A percentile compares a stretch with the other conserved stretches of the same genome.
These are phyloP conservation scores for Orcinus orca DNA, from an alignment of 2,113 vertebrate species.

Conservation along the genomic window DNA sequence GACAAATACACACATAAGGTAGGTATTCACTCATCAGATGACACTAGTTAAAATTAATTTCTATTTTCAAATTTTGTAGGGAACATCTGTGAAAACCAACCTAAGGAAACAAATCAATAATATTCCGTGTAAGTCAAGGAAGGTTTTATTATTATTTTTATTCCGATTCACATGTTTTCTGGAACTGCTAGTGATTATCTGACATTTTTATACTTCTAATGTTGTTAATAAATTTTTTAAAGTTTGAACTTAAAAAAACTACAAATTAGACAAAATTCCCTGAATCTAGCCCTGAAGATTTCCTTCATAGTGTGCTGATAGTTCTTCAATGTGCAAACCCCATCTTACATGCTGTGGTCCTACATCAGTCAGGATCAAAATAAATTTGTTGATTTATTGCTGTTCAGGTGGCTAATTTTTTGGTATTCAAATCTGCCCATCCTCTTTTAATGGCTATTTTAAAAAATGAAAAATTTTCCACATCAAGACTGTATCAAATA, in stretches of 20 bases:
- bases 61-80: constrained; percentile 64
- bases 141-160: neutral
- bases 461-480: neutral
- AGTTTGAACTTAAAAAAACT: neutral
- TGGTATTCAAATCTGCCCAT: neutral
- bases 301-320: neutral
- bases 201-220: neutral
- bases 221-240: neutral
- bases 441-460: neutral
- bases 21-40: constrained; percentile 72
- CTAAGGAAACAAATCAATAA: constrained; percentile 48
- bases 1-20: constrained; percentile 62
- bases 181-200: neutral
- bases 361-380: neutral
- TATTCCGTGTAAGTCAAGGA: neutral
- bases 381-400: neutral
- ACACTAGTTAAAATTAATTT: constrained; percentile 76
- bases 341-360: no score
- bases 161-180: constrained; percentile 7
- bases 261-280: neutral
- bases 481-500: neutral
- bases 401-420: neutral
- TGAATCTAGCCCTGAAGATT: neutral
- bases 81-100: constrained; percentile 66
- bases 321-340: neutral